Evolutionary conservation across 2,888 invertebrate genomes (phyloP).

Genomic region (Calliscelio sp.): DNA sequence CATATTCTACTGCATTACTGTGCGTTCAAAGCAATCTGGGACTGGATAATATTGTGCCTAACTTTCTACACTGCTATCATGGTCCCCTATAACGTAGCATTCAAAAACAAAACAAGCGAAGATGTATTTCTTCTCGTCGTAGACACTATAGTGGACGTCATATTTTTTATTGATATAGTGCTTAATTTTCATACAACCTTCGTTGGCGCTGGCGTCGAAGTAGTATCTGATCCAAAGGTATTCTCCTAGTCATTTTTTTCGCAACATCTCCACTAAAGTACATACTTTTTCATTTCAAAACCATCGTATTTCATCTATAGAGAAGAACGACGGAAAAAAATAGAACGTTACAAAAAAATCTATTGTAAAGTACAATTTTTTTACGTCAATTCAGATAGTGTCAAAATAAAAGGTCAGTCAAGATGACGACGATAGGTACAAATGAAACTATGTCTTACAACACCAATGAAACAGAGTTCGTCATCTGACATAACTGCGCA

Average conservation of each 20-base stretch:
- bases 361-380: too few relatives aligned
- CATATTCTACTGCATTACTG: constrained; percentile 99
- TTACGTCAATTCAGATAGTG: too few relatives aligned
- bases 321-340: too few relatives aligned
- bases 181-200: constrained; percentile 99
- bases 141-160: constrained; percentile 99
- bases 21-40: constrained; percentile 99
- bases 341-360: too few relatives aligned
- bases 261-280: background rate
- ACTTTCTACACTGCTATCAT: constrained; percentile 99
- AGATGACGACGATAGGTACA: constrained; percentile 6
- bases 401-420: background rate
- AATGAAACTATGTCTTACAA: constrained; percentile 35
- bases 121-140: constrained; percentile 97
- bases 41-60: constrained; percentile 99
- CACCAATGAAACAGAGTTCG: constrained; percentile 12
- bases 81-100: constrained; percentile 99
- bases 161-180: constrained; percentile 99
- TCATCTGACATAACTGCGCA: constrained; percentile 11
- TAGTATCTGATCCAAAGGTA: constrained; percentile 99
- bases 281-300: constrained; percentile 14
- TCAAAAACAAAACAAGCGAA: constrained; percentile 99
- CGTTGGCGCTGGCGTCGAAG: constrained; percentile 98
- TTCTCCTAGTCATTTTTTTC: constrained; percentile 19
- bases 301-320: background rate